phyloP scores from a whole-genome alignment of 2,797 vertebrate genomes.

The Erpetoichthys calabaricus region DNA sequence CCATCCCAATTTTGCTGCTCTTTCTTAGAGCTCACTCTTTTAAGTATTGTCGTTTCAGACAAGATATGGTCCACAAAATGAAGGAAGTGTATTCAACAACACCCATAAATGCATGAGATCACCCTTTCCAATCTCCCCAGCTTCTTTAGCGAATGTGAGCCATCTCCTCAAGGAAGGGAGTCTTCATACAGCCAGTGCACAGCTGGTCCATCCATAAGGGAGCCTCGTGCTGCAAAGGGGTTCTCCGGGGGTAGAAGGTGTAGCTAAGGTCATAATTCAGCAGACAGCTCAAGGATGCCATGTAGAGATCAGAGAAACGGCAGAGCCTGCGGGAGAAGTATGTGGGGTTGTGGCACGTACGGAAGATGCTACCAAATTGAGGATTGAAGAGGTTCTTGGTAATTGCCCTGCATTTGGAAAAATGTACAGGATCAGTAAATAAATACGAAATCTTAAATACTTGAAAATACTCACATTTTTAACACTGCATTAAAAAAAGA shows the following conservation, averaged over 20 bases:
- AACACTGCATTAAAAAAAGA: no score
- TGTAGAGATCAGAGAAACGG: slow-evolving; percentile 69
- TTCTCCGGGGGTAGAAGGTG: slow-evolving; percentile 66
- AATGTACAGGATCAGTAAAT: neutral
- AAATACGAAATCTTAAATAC: no score
- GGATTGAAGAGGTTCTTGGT: slow-evolving; percentile 74
- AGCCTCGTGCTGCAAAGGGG: slow-evolving; percentile 66
- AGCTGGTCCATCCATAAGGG: slow-evolving; percentile 77
- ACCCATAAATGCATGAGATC: no score
- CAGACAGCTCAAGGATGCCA: slow-evolving; percentile 63
- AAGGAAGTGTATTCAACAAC: no score
- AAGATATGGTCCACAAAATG: no score
- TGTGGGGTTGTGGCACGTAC: slow-evolving; percentile 69
- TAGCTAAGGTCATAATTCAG: slow-evolving; percentile 60
- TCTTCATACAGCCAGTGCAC: slow-evolving; percentile 68
- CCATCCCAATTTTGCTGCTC: no score
- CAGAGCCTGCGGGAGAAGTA: slow-evolving; percentile 67
- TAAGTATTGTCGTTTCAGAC: no score
- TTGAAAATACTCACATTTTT: no score
- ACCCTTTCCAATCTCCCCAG: no score
- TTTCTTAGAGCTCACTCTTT: no score
- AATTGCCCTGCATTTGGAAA: slow-evolving; percentile 36
- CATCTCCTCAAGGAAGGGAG: slow-evolving; percentile 62
- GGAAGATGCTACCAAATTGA: slow-evolving; percentile 70
- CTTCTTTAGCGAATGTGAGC: slow-evolving; percentile 52